Conservation (phyloP, 1,140 invertebrate species). For the Drosophila kohkoa region DNA sequence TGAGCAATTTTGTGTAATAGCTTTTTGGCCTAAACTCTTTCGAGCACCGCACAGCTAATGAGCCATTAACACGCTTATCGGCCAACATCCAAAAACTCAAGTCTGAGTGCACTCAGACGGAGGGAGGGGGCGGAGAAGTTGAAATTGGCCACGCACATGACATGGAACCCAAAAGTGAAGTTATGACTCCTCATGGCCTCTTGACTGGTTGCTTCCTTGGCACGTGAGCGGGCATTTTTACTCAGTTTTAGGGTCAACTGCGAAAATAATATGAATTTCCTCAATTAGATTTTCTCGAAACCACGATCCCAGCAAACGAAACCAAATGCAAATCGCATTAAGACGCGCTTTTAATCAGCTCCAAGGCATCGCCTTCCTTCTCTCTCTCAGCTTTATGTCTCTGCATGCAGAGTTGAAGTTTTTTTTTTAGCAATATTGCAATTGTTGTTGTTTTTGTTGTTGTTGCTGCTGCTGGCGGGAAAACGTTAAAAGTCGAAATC, state of each 20-base stretch:
- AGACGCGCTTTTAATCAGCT: slow-evolving; percentile 68
- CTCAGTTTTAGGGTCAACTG: slow-evolving; percentile 30
- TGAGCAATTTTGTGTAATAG: slow-evolving; percentile 52
- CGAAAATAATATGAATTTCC: slow-evolving; percentile 63
- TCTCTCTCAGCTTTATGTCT: slow-evolving; percentile 16
- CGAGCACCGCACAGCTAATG: slow-evolving; percentile 48
- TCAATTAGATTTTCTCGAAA: slow-evolving; percentile 64
- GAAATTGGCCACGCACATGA: slow-evolving; percentile 65
- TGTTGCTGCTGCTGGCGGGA: slow-evolving; percentile 2
- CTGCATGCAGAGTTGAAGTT: slow-evolving; percentile 11
- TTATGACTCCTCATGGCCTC: slow-evolving; percentile 3
- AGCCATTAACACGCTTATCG: slow-evolving; percentile 76
- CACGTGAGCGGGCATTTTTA: slow-evolving; percentile 30
- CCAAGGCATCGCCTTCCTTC: slow-evolving; percentile 56
- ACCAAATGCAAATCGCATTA: slow-evolving; percentile 70
- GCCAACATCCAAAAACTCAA: slow-evolving; percentile 6
- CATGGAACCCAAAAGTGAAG: slow-evolving; percentile 16
- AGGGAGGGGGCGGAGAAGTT: slow-evolving; percentile 14
- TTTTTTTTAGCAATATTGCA: slow-evolving; percentile 27
- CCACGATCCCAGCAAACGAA: slow-evolving; percentile 28
- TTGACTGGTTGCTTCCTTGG: not conserved
- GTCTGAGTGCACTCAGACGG: not conserved
- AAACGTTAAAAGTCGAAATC: slow-evolving; percentile 41
- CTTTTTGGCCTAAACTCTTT: slow-evolving; percentile 33
- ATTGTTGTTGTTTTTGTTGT: slow-evolving; percentile 9